These are phyloP conservation scores for Cyclargus thomasi DNA, from an alignment of 1,140 invertebrate species.

Conservation along the genomic window DNA sequence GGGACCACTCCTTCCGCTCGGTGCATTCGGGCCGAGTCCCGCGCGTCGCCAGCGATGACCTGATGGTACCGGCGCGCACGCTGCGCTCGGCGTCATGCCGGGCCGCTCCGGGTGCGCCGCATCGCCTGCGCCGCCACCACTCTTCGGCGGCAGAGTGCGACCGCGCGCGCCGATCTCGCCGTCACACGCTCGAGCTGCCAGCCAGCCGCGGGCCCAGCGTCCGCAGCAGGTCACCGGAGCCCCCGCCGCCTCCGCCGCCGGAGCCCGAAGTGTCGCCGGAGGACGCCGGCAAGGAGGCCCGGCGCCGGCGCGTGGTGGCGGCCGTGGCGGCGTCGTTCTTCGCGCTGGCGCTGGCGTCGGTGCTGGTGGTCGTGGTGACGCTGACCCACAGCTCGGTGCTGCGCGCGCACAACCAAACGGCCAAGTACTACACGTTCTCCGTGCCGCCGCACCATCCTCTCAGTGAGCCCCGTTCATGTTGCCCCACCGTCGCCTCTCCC, in stretches of 20 bases:
- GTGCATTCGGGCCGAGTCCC: conserved; percentile 64
- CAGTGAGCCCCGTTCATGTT: conserved; percentile 75
- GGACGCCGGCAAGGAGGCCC: conserved; percentile 72
- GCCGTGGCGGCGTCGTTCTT: conserved; percentile 81
- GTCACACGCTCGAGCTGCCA: conserved; percentile 59
- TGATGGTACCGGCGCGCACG: conserved; percentile 65
- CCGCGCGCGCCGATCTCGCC: conserved; percentile 55
- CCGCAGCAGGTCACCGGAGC: conserved; percentile 57
- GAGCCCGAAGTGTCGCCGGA: conserved; percentile 54
- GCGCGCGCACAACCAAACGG: conserved; percentile 75
- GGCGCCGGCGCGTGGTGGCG: conserved; percentile 78
- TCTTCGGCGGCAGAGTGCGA: conserved; percentile 67
- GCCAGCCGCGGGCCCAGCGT: conserved; percentile 60
- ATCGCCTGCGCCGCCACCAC: conserved; percentile 60
- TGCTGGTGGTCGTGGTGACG: conserved; percentile 83
- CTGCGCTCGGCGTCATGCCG: conserved; percentile 63
- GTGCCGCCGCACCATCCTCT: conserved; percentile 75
- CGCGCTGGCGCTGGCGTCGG: conserved; percentile 79
- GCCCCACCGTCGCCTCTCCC: conserved; percentile 72
- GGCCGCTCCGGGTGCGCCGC: conserved; percentile 55
- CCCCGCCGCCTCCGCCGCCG: conserved; percentile 44
- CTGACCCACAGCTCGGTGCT: conserved; percentile 80
- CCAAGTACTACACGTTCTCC: conserved; percentile 79
- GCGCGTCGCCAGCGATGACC: conserved; percentile 60
- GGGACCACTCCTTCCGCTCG: conserved; percentile 63